Base-by-base conservation (phyloP, 2,888 invertebrate species). In the Heliconius sara region DNA sequence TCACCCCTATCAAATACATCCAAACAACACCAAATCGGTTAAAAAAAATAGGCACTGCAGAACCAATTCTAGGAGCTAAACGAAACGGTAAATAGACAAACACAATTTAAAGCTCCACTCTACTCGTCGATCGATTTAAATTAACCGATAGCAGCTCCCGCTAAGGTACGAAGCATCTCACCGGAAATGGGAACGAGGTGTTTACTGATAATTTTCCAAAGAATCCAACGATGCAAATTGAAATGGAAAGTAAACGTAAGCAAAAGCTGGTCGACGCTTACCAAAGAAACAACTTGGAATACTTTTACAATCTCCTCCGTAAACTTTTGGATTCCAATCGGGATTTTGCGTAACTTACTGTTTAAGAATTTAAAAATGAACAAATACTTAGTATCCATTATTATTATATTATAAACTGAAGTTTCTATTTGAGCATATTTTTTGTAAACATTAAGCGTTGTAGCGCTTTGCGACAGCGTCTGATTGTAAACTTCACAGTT, bases 201-300 rank as follows among this genome's bases (percentile, higher is more conserved):
- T 83, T 84, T 79, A 77, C 74, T 68, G 81, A 82, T 73, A 83
- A 84, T 80, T 84, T 81, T 22, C 52, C 80, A 80, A 78, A 77
- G 71, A 79, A 77, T 67, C 81, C 81, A 71, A 77, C 79, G 76
- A 81, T 76, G 83, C 79, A 83, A 84, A 84, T 84, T 81, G 83
- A 83, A 84, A 83, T 83, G 63, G 82, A 83, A 82, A 82, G 83
- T 80, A 81, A 83, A 84, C 81, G 74, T 57, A 72, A 72, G 72
- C 72, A 73, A 73, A 73, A 60, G 34, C 72, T 73, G 34, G 10
- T 19, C 65, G 43, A 65, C 22, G 2, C 43, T 65, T 27, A 39
- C 65, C 19, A 65, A 65, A 43, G 25, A 43, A 75, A 65, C 65
- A 63, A 27, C 63, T 63, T 63, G 65, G 47, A 47, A 75, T 65